These are phyloP conservation scores for Pissodes strobi DNA, from an alignment of 1,140 invertebrate species.

Conservation along the genomic window DNA sequence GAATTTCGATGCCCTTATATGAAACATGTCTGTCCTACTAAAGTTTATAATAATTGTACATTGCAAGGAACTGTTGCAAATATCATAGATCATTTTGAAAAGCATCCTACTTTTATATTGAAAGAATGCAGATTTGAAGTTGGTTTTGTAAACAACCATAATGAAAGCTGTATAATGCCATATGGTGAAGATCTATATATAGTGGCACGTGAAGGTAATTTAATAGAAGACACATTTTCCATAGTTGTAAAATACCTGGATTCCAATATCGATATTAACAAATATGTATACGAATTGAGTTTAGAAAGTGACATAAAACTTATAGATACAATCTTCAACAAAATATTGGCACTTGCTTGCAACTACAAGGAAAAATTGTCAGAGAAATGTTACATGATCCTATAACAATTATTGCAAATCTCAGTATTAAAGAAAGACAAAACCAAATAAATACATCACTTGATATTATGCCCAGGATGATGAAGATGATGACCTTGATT, in stretches of 20 bases:
- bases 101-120: constrained; percentile 27
- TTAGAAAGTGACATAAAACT: constrained; percentile 17
- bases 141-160: constrained; percentile 34
- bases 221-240: constrained; percentile 20
- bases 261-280: neutral
- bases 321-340: constrained; percentile 1
- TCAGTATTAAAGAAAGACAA: no score
- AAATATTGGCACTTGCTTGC: neutral
- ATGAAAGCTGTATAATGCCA: constrained; percentile 29
- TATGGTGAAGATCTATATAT: constrained; percentile 33
- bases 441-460: no score
- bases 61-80: constrained; percentile 15
- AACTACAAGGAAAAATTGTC: neutral
- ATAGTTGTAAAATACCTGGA: constrained; percentile 23
- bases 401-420: no score
- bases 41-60: constrained; percentile 1
- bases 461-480: no score
- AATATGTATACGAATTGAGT: constrained; percentile 20
- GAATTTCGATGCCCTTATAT: no score
- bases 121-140: constrained; percentile 32
- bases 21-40: constrained; percentile 19
- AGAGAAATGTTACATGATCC: constrained; percentile 26
- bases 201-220: constrained; percentile 17
- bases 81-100: constrained; percentile 28
- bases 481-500: neutral